These are phyloP conservation scores for Polyergus mexicanus DNA, from an alignment of 1,140 invertebrate genomes.

Conservation along the genomic window DNA sequence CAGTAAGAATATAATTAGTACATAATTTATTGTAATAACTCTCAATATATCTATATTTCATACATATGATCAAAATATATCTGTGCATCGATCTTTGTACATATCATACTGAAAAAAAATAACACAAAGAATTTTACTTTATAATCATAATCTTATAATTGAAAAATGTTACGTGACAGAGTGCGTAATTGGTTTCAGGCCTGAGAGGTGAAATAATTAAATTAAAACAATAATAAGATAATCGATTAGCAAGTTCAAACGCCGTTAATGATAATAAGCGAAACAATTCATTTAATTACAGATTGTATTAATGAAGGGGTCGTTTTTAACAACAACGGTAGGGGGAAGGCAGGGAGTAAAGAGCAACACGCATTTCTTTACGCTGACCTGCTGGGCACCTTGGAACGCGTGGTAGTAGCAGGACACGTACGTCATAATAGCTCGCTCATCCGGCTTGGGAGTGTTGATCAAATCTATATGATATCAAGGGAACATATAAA, in stretches of 20 bases:
- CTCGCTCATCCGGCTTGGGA: slow-evolving; percentile 98
- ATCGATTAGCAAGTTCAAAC: slow-evolving; percentile 58
- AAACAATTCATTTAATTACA: slow-evolving; percentile 46
- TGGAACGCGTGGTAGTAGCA: slow-evolving; percentile 99
- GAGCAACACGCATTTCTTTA: slow-evolving; percentile 86
- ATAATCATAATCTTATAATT: neutral
- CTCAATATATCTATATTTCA: neutral
- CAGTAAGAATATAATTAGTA: slow-evolving; percentile 16
- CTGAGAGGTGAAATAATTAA: slow-evolving; percentile 46
- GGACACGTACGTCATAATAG: slow-evolving; percentile 99
- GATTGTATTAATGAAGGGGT: slow-evolving; percentile 63
- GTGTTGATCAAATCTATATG: slow-evolving; percentile 98
- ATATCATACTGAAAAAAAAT: neutral
- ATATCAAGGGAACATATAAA: slow-evolving; percentile 74
- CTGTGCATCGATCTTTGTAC: neutral
- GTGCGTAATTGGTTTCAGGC: slow-evolving; percentile 22
- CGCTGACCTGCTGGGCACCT: slow-evolving; percentile 97
- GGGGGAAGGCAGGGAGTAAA: slow-evolving; percentile 62
- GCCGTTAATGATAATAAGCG: slow-evolving; percentile 60
- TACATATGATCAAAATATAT: slow-evolving; percentile 4
- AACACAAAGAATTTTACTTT: slow-evolving; percentile 1
- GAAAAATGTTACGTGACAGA: slow-evolving; percentile 28
- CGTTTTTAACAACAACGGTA: slow-evolving; percentile 44
- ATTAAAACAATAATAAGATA: slow-evolving; percentile 27
- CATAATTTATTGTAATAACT: neutral